Conservation (phyloP, 2,888 invertebrate species). For the Cryptus viduatorius region DNA sequence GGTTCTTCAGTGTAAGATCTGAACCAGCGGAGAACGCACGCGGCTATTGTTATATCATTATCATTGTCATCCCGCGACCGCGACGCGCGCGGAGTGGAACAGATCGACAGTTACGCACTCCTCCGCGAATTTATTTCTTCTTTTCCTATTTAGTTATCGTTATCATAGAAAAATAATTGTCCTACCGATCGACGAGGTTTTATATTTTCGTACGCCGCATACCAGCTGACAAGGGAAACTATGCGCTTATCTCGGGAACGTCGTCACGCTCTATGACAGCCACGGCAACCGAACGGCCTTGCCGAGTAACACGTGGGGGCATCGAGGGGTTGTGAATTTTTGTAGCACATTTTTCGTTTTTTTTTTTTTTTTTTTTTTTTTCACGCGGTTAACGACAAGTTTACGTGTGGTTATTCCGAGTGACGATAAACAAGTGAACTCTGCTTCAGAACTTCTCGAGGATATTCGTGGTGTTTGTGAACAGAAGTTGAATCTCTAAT, state of each 20-base stretch:
- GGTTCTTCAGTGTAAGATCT: conserved; percentile 84
- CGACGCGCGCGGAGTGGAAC: conserved; percentile 71
- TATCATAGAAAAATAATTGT: neutral
- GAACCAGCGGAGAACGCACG: conserved; percentile 85
- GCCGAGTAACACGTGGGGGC: conserved; percentile 73
- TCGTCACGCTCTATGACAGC: conserved; percentile 73
- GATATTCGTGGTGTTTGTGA: conserved; percentile 37
- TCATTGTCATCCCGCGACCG: conserved; percentile 79
- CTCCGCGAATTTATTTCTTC: neutral
- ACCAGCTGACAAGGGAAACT: conserved; percentile 41
- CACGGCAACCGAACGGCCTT: conserved; percentile 68
- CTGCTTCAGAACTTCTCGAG: conserved; percentile 12
- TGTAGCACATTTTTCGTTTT: neutral
- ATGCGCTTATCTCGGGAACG: conserved; percentile 7
- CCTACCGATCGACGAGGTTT: neutral
- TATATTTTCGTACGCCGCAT: neutral
- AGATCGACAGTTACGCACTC: conserved; percentile 70
- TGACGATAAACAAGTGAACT: conserved; percentile 33
- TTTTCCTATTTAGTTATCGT: neutral
- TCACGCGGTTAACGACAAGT: conserved; percentile 9
- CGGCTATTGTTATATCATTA: conserved; percentile 84
- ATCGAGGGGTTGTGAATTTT: conserved; percentile 11
- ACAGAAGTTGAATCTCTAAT: neutral
- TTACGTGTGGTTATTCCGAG: neutral
- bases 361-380: neutral